These are phyloP conservation scores for Sinocyclocheilus maitianheensis DNA, from an alignment of 2,113 vertebrate species.

Conservation along the genomic window DNA sequence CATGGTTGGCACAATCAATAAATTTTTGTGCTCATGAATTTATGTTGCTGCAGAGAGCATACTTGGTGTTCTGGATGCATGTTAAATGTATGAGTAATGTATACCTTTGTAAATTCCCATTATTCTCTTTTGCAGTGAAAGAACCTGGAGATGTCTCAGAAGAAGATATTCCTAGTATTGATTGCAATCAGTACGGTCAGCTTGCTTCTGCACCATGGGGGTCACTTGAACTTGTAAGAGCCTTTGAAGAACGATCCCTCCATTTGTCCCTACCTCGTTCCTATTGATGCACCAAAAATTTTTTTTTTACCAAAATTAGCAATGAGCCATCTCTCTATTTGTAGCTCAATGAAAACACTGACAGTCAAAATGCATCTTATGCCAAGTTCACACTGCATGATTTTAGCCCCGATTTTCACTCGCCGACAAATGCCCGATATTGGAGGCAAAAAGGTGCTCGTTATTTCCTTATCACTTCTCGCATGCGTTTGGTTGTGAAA, in stretches of 20 bases:
- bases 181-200: constrained; percentile 78
- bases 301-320: too few species aligned
- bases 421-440: too few species aligned
- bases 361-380: too few species aligned
- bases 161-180: constrained; percentile 79
- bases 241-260: not conserved
- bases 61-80: not conserved
- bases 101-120: not conserved
- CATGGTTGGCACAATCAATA: not conserved
- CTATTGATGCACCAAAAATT: not conserved
- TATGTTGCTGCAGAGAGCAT: not conserved
- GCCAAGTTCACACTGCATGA: too few species aligned
- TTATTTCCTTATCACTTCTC: too few species aligned
- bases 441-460: too few species aligned
- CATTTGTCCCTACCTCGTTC: not conserved
- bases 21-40: not conserved
- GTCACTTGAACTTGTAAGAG: constrained; percentile 81
- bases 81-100: constrained; percentile 14
- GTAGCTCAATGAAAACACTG: too few species aligned
- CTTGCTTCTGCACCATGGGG: constrained; percentile 80
- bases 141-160: constrained; percentile 72
- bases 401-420: too few species aligned
- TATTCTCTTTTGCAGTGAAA: constrained; percentile 32
- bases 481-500: too few species aligned
- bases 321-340: too few species aligned